Base-by-base conservation (phyloP, 2,113 vertebrate genomes). In the Paracyprichromis sp. region DNA sequence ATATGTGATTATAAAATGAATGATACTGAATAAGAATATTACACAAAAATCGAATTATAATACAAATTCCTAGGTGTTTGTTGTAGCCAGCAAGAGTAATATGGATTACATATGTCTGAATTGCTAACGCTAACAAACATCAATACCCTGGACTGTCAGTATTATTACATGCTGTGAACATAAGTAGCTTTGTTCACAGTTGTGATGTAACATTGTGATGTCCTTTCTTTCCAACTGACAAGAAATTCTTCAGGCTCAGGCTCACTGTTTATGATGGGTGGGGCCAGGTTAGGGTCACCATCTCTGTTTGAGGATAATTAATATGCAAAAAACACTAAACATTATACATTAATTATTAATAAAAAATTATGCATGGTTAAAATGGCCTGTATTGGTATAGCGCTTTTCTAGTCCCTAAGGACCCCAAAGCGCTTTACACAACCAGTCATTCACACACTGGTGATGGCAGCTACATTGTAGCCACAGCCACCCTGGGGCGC, bases 371-470 rank as follows among this genome's bases (percentile, higher is more conserved):
- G 4, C 26, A 59, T 29, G 8, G 4, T 29, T 56, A 7, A 7
- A 56, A 52, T 5, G 5, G 5, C 0, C n/a, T 54, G 9, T 21
- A 54, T 11, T 21, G 21, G 0, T 54, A 11, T 0, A 6, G 10
- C 0, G 10, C 52, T 54, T 54, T 21, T 0, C n/a, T 54, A 54
- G 53, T 54, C 6, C 2, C n/a, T 54, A 24, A 12, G 53, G 2
- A 54, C 21, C 21, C 21, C 21, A 21, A 21, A 21, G 21, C 21
- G 3, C 53, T 54, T 54, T 54, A 24, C 53, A 54, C 0, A 7
- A 0, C n/a, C 10, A 1, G 9, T 54, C n/a, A 21, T 1, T 0
- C 47, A 19, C 50, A n/a, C 50, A 1, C 50, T 9, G 17, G 17
- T 52, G 17, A n/a, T n/a, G 17, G 8, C 17, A n/a, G 50, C 50